phyloP scores from a whole-genome alignment of 2,797 vertebrate genomes.

The Chaunax sp. region DNA sequence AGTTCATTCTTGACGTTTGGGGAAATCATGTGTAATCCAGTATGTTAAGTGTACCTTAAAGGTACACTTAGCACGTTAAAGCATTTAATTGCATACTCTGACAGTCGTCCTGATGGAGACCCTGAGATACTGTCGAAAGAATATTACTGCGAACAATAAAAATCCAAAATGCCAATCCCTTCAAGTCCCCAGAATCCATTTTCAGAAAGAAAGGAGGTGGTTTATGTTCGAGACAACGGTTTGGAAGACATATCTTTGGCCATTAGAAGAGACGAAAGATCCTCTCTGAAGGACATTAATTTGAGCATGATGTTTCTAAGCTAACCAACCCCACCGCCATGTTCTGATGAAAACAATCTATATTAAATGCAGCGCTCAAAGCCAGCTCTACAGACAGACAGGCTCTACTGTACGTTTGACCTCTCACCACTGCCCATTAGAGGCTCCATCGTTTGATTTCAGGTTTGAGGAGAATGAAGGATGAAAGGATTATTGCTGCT shows the following conservation, averaged over 20 bases:
- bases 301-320: background rate
- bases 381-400: background rate
- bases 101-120: too few relatives aligned
- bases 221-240: background rate
- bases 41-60: too few relatives aligned
- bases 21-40: too few relatives aligned
- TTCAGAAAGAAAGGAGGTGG: background rate
- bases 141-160: too few relatives aligned
- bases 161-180: background rate
- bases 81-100: too few relatives aligned
- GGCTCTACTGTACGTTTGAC: background rate
- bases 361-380: too few relatives aligned
- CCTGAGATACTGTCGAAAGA: too few relatives aligned
- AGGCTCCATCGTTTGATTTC: background rate
- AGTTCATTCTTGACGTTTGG: too few relatives aligned
- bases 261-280: background rate
- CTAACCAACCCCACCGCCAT: too few relatives aligned
- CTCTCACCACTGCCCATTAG: background rate
- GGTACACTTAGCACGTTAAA: too few relatives aligned
- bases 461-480: conserved; percentile 10
- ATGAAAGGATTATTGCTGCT: conserved; percentile 26
- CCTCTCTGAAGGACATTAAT: background rate
- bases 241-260: background rate
- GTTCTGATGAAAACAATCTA: too few relatives aligned
- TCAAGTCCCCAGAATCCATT: background rate